A percentile compares a stretch with the other conserved stretches of the same genome.
Evolutionary conservation across 2,888 invertebrate genomes (phyloP).

Genomic region (Eueremaeus valkanovi): DNA sequence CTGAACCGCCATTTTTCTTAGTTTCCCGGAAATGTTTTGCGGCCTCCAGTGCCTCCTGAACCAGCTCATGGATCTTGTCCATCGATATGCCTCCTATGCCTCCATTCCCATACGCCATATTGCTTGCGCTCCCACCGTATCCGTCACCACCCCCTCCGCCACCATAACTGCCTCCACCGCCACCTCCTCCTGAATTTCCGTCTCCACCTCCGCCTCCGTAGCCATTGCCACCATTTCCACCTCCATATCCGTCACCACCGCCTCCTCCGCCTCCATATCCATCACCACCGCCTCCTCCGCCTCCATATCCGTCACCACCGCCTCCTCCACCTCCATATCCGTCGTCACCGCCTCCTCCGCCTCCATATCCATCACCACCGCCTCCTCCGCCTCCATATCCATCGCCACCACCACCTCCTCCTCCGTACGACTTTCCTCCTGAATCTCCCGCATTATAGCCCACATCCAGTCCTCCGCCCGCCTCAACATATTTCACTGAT

Average conservation of each 20-base stretch:
- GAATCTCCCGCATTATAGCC: not conserved
- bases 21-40: slow-evolving; percentile 29
- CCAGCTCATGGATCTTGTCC: slow-evolving; percentile 36
- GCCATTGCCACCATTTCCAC: not conserved
- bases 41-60: slow-evolving; percentile 31
- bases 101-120: not conserved
- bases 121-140: not conserved
- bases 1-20: not conserved
- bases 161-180: slow-evolving; percentile 6
- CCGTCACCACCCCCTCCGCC: slow-evolving; percentile 27
- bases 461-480: not conserved
- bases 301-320: slow-evolving; percentile 15
- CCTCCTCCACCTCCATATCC: slow-evolving; percentile 19
- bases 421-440: not conserved
- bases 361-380: not conserved
- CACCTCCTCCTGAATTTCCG: not conserved
- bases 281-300: not conserved
- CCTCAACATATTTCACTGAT: not conserved
- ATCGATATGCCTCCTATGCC: slow-evolving; percentile 36
- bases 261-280: not conserved
- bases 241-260: slow-evolving; percentile 14
- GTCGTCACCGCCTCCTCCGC: slow-evolving; percentile 13
- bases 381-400: slow-evolving; percentile 16
- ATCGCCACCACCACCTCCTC: slow-evolving; percentile 8
- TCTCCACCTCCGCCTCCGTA: slow-evolving; percentile 20